Base-by-base conservation (phyloP, 2,113 vertebrate genomes). In the Oreotrochilus melanogaster region DNA sequence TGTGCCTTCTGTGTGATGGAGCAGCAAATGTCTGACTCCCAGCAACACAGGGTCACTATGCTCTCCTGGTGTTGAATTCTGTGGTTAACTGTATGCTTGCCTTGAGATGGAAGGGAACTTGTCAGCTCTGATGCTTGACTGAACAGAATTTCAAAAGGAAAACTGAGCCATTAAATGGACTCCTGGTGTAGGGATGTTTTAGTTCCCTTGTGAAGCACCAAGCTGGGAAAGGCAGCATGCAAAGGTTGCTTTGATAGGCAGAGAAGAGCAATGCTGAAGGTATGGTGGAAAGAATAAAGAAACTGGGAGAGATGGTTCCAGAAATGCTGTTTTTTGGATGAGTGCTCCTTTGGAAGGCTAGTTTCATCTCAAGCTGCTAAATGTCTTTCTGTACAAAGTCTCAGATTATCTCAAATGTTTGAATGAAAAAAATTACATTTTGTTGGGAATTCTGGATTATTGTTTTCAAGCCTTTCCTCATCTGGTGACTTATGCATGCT, bases 121-220 rank as follows among this genome's bases (percentile, higher is more conserved):
- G n/a, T 9, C 14, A 50, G 48, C 45, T 4, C 14, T 4, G 3
- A 35, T 35, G 24, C 50, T 48, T n/a, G 24, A 35, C n/a, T 56
- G 60, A 74, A 28, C 19, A 42, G 54, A n/a, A 54, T 18, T 78
- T 43, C n/a, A 70, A n/a, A 33, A 67, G 14, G 6, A 50, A 83
- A 86, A 30, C 8, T 18, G 16, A 78, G 33, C 23, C 8, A 3
- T 33, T 28, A 27, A 57, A 47, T 28, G 53, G 22, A 35, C 7
- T 8, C 15, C 15, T 37, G 51, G 21, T 15, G 23, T 6, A 11
- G 30, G 35, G n/a, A 35, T 1, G 2, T 12, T 6, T 16, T 22
- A 53, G 8, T 25, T 35, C 11, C 18, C 5, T 54, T 0, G 0
- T 14, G 70, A 18, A n/a, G 37, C 17, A 16, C 7, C 16, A 16